These are phyloP conservation scores for Penaeus indicus DNA, from an alignment of 1,140 invertebrate genomes.

Conservation along the genomic window DNA sequence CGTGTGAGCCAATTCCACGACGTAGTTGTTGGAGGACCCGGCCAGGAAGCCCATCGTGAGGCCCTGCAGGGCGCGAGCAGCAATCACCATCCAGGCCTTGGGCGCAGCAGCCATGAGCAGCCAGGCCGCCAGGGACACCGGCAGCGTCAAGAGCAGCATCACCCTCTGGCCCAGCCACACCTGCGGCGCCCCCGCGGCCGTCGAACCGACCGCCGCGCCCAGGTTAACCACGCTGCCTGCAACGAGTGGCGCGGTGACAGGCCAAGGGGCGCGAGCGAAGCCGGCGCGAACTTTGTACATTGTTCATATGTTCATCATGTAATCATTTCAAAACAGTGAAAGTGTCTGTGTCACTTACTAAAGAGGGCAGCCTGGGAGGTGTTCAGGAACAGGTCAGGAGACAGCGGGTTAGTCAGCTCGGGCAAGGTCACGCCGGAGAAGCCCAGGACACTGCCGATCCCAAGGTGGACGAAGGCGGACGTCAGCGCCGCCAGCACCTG, in stretches of 20 bases:
- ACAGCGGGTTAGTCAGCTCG: slow-evolving; percentile 12
- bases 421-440: slow-evolving; percentile 26
- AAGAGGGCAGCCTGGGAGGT: slow-evolving; percentile 25
- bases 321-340: not conserved
- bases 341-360: not conserved
- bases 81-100: slow-evolving; percentile 23
- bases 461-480: slow-evolving; percentile 29
- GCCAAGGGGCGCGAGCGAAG: too few species aligned
- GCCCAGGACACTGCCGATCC: slow-evolving; percentile 37
- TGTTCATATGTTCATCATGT: too few species aligned
- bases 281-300: too few species aligned
- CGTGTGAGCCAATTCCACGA: slow-evolving; percentile 38
- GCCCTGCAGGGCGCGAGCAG: slow-evolving; percentile 29
- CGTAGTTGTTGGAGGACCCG: slow-evolving; percentile 40
- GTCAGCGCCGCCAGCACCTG: slow-evolving; percentile 42
- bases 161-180: slow-evolving; percentile 49
- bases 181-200: slow-evolving; percentile 21
- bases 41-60: slow-evolving; percentile 39
- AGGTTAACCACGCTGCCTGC: slow-evolving; percentile 31
- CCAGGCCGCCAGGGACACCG: slow-evolving; percentile 39
- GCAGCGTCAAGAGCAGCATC: slow-evolving; percentile 31
- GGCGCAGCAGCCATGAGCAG: slow-evolving; percentile 21
- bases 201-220: slow-evolving; percentile 32
- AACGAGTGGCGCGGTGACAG: not conserved
- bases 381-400: not conserved